Evolutionary conservation across 2,888 invertebrate species (phyloP), one percentile per base, ranked within the genome.

Genomic region (Amitus sp.): DNA sequence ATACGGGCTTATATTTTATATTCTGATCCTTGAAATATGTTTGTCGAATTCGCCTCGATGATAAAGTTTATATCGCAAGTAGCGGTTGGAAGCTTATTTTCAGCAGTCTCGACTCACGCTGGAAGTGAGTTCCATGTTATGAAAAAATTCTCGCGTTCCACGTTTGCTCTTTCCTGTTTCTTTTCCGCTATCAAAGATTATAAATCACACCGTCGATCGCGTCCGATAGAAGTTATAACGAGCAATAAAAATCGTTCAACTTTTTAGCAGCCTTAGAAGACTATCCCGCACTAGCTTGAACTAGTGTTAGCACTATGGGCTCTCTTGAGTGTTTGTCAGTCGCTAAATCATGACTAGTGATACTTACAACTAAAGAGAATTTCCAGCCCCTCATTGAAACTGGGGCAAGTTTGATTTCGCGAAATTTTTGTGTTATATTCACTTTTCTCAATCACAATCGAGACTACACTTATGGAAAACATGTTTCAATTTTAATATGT

Each of bases 191-290:
- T 58, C 46, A 39, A 33, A 39, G 49, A 58, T 62, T 65, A 67
- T 47, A 53, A 55, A 60, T 63, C 51, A 67, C 67, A 55, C 60
- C 63, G 62, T 69, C 65, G 67, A 69, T 46, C 62, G 60, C 40
- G 47, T 62, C 69, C 69, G 63, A 62, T 63, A 64, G 67, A 62
- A 48, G 65, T 56, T 68, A n/a, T n/a, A 72, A 69, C 66, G 65
- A 69, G 69, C 70, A 71, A 70, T 72, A 73, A 67, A 70, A 74
- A 72, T 69, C 67, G 73, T 58, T 70, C 71, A 69, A 69, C 73
- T 61, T 76, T 75, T 78, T 79, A 80, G 78, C 76, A 78, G 78
- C 77, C 76, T 79, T 73, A 69, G 68, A 68, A 73, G 76, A 78
- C 76, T 79, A 77, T 77, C 74, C 69, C 64, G 73, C 75, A 75